Conservation (phyloP, 2,888 invertebrate genomes). For the Frankliniella intonsa region DNA sequence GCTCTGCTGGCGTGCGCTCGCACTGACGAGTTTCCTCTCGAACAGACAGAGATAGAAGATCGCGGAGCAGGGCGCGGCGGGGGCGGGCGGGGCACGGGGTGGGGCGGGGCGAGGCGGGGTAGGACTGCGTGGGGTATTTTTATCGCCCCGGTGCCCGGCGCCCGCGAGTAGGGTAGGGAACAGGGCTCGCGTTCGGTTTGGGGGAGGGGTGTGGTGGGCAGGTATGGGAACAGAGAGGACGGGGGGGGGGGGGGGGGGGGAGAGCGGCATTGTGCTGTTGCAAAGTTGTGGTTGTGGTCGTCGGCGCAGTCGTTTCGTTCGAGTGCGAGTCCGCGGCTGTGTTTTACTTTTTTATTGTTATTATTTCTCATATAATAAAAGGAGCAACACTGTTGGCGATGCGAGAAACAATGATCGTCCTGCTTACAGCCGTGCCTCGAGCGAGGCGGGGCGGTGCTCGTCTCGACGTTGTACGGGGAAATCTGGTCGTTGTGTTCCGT, state of each 20-base stretch:
- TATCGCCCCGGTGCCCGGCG: not conserved
- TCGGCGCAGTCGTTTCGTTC: too few relatives aligned
- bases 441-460: too few relatives aligned
- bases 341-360: too few relatives aligned
- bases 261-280: not conserved
- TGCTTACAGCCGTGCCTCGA: too few relatives aligned
- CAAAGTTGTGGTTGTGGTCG: too few relatives aligned
- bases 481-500: too few relatives aligned
- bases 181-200: not conserved
- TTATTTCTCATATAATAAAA: too few relatives aligned
- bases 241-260: not conserved
- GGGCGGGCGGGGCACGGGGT: not conserved
- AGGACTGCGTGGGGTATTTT: constrained; percentile 19
- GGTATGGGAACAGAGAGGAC: not conserved
- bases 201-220: not conserved
- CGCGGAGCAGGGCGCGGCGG: not conserved
- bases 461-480: too few relatives aligned
- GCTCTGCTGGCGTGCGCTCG: not conserved
- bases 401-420: too few relatives aligned
- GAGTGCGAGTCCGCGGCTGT: not conserved
- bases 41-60: not conserved
- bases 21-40: not conserved
- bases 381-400: too few relatives aligned
- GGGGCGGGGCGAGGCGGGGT: not conserved
- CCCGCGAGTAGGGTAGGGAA: not conserved